phyloP scores from a whole-genome alignment of 2,888 invertebrate species.

The Chrysolina oricalcia region DNA sequence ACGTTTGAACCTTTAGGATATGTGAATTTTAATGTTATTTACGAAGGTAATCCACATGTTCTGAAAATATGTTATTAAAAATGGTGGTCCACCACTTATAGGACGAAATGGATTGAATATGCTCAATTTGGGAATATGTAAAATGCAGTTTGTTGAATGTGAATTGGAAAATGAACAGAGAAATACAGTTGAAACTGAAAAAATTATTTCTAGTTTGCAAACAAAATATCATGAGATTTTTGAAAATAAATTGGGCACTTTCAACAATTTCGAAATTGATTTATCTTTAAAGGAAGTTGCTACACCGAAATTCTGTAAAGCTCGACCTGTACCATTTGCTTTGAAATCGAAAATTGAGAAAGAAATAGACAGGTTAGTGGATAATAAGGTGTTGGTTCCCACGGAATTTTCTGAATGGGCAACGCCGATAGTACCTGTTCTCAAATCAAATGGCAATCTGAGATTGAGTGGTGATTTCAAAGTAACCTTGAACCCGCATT shows the following conservation, averaged over 20 bases:
- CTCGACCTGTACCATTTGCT: constrained; percentile 2
- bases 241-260: constrained; percentile 15
- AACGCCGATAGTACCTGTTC: neutral
- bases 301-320: constrained; percentile 13
- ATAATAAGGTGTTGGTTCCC: neutral
- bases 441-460: neutral
- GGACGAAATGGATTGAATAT: constrained; percentile 14
- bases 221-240: constrained; percentile 19
- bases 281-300: neutral
- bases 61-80: constrained; percentile 8
- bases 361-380: neutral
- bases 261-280: constrained; percentile 12
- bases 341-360: constrained; percentile 21
- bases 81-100: constrained; percentile 16
- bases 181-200: neutral
- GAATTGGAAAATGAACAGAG: neutral
- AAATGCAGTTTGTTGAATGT: neutral
- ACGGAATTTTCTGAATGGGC: neutral
- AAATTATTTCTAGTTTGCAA: constrained; percentile 1
- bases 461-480: neutral
- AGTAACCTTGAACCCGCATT: neutral
- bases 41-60: neutral
- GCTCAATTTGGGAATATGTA: constrained; percentile 1
- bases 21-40: neutral
- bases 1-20: constrained; percentile 3